A percentile compares a stretch with the other conserved stretches of the same genome.
Evolutionary conservation across 2,113 vertebrate species (phyloP).

Genomic region (Trematocara macrostoma): DNA sequence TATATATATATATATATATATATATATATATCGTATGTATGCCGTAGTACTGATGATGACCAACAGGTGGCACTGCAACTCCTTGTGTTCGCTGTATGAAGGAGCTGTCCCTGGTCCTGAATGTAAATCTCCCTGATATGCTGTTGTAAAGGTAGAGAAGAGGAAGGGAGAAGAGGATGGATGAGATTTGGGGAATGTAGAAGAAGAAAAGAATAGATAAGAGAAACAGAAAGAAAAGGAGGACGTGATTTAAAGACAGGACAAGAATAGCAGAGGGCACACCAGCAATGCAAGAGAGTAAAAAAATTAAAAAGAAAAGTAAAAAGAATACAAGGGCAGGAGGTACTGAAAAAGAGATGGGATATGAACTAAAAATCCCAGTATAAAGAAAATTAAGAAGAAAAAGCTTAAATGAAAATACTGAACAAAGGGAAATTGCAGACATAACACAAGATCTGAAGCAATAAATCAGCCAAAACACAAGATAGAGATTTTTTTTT

Average conservation of each 20-base stretch:
- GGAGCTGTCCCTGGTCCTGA: slow-evolving; percentile 54
- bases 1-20: no score
- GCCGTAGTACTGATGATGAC: background rate
- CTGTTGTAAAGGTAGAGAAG: slow-evolving; percentile 10
- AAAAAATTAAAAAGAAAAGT: background rate
- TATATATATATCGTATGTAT: slow-evolving; percentile 7
- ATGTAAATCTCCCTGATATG: slow-evolving; percentile 34
- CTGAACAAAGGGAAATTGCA: background rate
- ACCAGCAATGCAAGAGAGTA: background rate
- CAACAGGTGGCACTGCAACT: slow-evolving; percentile 65
- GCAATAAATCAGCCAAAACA: background rate
- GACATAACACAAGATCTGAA: background rate
- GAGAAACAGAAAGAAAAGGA: background rate
- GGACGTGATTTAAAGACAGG: background rate
- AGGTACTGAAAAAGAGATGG: background rate
- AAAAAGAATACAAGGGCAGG: background rate
- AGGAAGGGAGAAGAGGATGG: slow-evolving; percentile 1
- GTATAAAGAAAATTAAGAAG: background rate
- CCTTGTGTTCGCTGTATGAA: background rate
- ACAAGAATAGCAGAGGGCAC: background rate
- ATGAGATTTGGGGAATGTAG: slow-evolving; percentile 23
- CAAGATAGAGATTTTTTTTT: background rate
- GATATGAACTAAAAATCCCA: background rate
- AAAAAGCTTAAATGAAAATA: background rate
- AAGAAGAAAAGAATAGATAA: background rate